phyloP scores from a whole-genome alignment of 1,140 invertebrate genomes.

The Aphelenchoides fujianensis region DNA sequence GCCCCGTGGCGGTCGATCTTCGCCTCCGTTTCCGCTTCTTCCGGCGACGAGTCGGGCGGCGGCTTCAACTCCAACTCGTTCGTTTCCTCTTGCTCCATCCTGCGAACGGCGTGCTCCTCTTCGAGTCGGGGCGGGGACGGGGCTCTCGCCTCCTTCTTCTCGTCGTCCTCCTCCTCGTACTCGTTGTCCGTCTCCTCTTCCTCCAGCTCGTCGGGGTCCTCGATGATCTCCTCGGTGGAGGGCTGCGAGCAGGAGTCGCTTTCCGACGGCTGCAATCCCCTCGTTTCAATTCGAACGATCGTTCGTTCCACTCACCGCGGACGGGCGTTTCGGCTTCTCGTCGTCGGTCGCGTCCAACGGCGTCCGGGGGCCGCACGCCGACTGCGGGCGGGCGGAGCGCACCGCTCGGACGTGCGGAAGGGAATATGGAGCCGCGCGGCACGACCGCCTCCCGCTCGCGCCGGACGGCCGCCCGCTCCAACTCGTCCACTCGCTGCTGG shows the following conservation, averaged over 20 bases:
- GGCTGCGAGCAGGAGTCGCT: neutral
- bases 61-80: neutral
- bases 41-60: neutral
- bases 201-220: neutral
- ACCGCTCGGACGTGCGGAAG: neutral
- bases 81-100: neutral
- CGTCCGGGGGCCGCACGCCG: neutral
- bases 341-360: no score
- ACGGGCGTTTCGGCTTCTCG: no score
- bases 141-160: no score
- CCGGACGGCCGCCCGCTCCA: neutral
- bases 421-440: neutral
- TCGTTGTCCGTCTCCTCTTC: neutral
- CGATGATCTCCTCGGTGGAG: neutral
- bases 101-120: neutral
- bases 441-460: neutral
- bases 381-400: neutral
- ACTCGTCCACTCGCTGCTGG: neutral
- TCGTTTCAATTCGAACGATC: no score
- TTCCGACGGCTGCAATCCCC: no score
- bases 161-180: neutral
- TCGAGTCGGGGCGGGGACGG: no score
- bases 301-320: no score
- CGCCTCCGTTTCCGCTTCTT: slow-evolving; percentile 2
- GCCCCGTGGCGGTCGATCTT: neutral